Conservation (phyloP, 2,888 invertebrate genomes). For the Fragum sueziense region DNA sequence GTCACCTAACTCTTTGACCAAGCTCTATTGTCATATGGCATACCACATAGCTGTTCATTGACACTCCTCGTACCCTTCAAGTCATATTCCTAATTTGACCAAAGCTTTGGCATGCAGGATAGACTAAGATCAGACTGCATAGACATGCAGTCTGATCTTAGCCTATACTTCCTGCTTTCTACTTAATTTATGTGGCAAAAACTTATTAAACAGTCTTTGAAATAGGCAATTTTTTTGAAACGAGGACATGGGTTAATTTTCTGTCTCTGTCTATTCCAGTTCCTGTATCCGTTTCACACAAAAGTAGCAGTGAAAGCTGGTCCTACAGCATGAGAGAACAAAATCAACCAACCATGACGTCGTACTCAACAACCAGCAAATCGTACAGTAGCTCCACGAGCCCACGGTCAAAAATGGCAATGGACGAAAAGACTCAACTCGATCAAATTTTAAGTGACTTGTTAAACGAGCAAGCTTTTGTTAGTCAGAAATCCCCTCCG, state of each 20-base stretch:
- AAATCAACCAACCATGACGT: slow-evolving; percentile 48
- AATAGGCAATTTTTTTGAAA: no score
- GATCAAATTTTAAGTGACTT: slow-evolving; percentile 81
- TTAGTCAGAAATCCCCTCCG: slow-evolving; percentile 65
- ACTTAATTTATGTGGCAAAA: no score
- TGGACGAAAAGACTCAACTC: slow-evolving; percentile 77
- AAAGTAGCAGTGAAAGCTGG: slow-evolving; percentile 60
- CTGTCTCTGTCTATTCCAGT: slow-evolving; percentile 40
- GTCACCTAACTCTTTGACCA: no score
- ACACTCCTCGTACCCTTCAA: no score
- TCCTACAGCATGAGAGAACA: slow-evolving; percentile 56
- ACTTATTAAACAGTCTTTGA: no score
- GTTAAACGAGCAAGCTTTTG: slow-evolving; percentile 76
- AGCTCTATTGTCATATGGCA: no score
- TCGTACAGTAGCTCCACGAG: slow-evolving; percentile 52
- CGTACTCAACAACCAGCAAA: slow-evolving; percentile 43
- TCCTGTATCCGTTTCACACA: slow-evolving; percentile 52
- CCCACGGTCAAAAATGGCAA: slow-evolving; percentile 63
- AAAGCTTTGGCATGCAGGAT: no score
- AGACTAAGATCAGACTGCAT: no score
- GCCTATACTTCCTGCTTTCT: no score
- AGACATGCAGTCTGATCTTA: no score
- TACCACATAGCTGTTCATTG: no score
- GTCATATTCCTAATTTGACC: no score
- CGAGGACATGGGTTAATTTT: neutral